Percentiles rank a stretch among this genome's conserved stretches.
Conservation (phyloP, 1,140 invertebrate genomes). For the Littorina saxatilis region DNA sequence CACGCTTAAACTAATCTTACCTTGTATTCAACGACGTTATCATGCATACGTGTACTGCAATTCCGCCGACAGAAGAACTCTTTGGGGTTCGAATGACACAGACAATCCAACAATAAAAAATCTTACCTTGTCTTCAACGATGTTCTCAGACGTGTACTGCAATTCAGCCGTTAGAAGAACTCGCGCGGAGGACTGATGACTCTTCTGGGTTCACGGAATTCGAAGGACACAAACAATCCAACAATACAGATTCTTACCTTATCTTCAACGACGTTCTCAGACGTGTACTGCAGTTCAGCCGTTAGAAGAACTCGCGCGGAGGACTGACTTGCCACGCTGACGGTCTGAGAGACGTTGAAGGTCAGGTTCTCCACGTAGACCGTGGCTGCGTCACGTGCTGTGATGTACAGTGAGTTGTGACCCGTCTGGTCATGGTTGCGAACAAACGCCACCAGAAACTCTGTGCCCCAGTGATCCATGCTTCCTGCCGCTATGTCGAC, state of each 20-base stretch:
- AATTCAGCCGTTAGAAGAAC: neutral
- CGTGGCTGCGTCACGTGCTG: neutral
- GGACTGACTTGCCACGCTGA: neutral
- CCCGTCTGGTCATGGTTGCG: constrained; percentile 16
- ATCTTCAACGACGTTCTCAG: neutral
- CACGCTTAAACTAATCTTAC: too few species aligned
- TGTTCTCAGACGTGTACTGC: neutral
- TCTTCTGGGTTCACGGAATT: too few species aligned
- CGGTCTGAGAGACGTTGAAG: neutral
- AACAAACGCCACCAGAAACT: constrained; percentile 2
- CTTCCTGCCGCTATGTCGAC: neutral
- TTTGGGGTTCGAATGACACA: too few species aligned
- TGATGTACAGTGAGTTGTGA: neutral
- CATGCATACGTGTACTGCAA: too few species aligned
- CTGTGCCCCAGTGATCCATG: neutral
- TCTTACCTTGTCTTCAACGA: neutral
- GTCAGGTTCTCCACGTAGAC: neutral
- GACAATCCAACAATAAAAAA: too few species aligned
- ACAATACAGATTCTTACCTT: too few species aligned
- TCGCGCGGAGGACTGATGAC: neutral
- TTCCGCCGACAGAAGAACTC: too few species aligned
- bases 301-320: neutral
- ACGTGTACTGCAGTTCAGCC: neutral
- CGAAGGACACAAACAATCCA: too few species aligned
- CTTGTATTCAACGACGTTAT: too few species aligned